phyloP scores from a whole-genome alignment of 1,140 invertebrate genomes.

The Meloidogyne hapla region DNA sequence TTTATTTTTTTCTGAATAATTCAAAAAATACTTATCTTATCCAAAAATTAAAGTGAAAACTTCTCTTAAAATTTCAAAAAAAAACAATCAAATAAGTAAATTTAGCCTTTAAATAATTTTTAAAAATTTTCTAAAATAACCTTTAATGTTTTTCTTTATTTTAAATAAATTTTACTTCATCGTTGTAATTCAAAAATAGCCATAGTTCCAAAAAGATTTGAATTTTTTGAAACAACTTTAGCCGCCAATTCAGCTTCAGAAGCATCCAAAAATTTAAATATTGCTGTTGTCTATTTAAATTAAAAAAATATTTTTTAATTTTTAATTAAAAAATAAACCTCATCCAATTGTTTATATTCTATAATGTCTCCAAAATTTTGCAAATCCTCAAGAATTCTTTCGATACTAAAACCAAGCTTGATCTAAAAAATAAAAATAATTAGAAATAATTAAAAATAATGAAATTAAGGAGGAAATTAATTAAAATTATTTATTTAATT shows the following conservation, averaged over 20 bases:
- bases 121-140: no score
- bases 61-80: no score
- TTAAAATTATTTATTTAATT: no score
- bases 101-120: no score
- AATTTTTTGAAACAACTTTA: constrained; percentile 4
- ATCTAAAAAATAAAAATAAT: no score
- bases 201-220: background rate
- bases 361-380: constrained; percentile 6
- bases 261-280: constrained; percentile 6
- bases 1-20: no score
- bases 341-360: background rate
- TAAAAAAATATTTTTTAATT: background rate
- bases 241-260: background rate
- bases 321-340: background rate
- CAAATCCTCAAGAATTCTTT: background rate
- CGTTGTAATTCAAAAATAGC: background rate
- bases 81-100: no score
- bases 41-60: no score
- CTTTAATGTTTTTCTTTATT: no score
- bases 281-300: background rate
- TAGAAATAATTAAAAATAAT: no score
- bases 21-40: no score
- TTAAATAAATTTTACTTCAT: background rate
- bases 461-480: no score
- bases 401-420: background rate